These are phyloP conservation scores for Corvus cornix DNA, from an alignment of 2,113 vertebrate genomes.

Conservation along the genomic window DNA sequence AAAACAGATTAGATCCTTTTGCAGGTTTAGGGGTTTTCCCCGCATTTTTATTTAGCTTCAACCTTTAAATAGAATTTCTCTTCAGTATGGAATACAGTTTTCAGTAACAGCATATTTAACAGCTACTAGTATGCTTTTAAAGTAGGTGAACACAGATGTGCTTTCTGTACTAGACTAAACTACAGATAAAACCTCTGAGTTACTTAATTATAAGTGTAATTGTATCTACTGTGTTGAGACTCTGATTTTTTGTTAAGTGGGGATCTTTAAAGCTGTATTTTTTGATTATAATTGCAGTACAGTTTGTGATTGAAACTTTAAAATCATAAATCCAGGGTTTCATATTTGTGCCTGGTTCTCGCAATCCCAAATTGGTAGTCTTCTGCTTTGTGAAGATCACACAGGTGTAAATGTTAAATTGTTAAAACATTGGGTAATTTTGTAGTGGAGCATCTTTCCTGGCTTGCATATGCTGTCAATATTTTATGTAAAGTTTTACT, in stretches of 20 bases:
- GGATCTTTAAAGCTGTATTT: not conserved
- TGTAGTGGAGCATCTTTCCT: not conserved
- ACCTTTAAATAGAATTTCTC: not conserved
- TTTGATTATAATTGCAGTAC: not conserved
- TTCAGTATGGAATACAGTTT: not conserved
- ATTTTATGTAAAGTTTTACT: not conserved
- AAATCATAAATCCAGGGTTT: not conserved
- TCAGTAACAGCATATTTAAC: not conserved
- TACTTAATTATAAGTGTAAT: not conserved
- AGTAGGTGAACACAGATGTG: not conserved
- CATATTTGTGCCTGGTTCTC: not conserved
- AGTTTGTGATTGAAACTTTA: not conserved
- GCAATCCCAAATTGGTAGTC: not conserved
- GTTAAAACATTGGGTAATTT: not conserved
- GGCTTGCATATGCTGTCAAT: not conserved
- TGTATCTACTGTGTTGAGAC: not conserved
- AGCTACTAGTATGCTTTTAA: not conserved
- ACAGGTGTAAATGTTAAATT: not conserved
- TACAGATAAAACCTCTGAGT: not conserved
- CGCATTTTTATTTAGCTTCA: not conserved
- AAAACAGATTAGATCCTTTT: not conserved
- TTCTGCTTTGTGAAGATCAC: not conserved
- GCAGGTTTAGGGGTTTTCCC: fast-evolving
- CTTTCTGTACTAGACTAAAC: not conserved
- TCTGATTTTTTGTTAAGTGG: not conserved